Conservation (phyloP, 2,888 invertebrate species). For the Clanis bilineata region DNA sequence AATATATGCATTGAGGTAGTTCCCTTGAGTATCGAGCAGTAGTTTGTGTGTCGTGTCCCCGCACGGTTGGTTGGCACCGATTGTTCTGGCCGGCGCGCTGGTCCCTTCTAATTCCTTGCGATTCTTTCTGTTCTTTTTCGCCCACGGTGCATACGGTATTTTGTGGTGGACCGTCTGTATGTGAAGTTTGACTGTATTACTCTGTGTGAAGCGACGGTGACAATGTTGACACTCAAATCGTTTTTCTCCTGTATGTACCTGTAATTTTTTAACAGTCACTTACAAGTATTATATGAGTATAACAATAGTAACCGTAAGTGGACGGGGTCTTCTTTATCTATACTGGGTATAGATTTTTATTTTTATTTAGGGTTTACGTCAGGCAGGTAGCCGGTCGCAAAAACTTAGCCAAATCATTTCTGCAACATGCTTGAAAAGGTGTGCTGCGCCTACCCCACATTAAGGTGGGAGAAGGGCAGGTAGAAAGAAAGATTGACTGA, state of each 20-base stretch:
- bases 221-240: conserved; percentile 73
- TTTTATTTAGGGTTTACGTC: no score
- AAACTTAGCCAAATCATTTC: no score
- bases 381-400: no score
- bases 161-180: conserved; percentile 75
- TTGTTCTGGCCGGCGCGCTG: not conserved
- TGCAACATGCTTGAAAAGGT: no score
- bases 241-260: conserved; percentile 77
- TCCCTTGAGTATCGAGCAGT: conserved; percentile 49
- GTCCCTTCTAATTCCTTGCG: conserved; percentile 48
- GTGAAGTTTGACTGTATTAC: conserved; percentile 74
- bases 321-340: no score
- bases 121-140: conserved; percentile 69
- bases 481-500: no score
- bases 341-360: no score
- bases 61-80: not conserved
- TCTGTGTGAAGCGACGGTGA: conserved; percentile 71
- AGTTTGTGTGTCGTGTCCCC: conserved; percentile 41
- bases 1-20: conserved; percentile 65
- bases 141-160: conserved; percentile 77
- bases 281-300: no score
- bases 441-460: no score
- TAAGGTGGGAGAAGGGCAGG: no score
- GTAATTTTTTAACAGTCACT: conserved; percentile 7
- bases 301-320: no score